Conservation (phyloP, 1,140 invertebrate species). For the Leptoteleia sp. region DNA sequence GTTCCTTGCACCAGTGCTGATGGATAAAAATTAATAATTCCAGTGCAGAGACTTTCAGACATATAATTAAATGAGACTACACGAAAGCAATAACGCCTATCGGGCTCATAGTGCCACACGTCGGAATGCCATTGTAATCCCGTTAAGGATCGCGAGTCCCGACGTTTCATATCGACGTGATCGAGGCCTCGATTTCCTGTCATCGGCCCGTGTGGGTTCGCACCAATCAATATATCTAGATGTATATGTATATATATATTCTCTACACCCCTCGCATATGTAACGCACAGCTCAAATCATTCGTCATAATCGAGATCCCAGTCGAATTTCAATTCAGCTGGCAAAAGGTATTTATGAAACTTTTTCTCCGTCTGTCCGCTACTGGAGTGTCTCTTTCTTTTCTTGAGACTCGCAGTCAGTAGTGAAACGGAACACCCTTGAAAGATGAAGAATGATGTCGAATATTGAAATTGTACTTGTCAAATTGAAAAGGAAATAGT, state of each 20-base stretch:
- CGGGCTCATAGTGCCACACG: constrained; percentile 13
- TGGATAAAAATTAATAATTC: constrained; percentile 43
- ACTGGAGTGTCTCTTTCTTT: too few relatives aligned
- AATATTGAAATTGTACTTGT: too few relatives aligned
- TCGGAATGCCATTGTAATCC: constrained; percentile 66
- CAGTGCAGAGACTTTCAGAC: constrained; percentile 5
- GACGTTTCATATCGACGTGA: constrained; percentile 56
- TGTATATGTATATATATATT: constrained; percentile 17
- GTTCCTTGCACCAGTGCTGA: constrained; percentile 1
- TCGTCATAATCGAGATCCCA: constrained; percentile 11
- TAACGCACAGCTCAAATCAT: constrained; percentile 9
- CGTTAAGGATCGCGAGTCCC: constrained; percentile 43
- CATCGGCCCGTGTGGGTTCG: constrained; percentile 31
- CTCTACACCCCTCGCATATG: constrained; percentile 7
- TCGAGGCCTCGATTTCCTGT: constrained; percentile 67
- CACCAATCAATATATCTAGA: too few relatives aligned
- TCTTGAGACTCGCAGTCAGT: too few relatives aligned
- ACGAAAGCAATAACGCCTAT: constrained; percentile 45
- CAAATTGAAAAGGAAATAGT: too few relatives aligned
- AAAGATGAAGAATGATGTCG: too few relatives aligned
- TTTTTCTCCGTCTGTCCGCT: too few relatives aligned
- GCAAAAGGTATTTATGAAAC: too few relatives aligned
- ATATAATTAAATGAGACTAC: constrained; percentile 47
- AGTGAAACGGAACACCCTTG: too few relatives aligned
- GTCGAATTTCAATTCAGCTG: constrained; percentile 20